These are phyloP conservation scores for Labrus mixtus DNA, from an alignment of 2,113 vertebrate species.

Conservation along the genomic window DNA sequence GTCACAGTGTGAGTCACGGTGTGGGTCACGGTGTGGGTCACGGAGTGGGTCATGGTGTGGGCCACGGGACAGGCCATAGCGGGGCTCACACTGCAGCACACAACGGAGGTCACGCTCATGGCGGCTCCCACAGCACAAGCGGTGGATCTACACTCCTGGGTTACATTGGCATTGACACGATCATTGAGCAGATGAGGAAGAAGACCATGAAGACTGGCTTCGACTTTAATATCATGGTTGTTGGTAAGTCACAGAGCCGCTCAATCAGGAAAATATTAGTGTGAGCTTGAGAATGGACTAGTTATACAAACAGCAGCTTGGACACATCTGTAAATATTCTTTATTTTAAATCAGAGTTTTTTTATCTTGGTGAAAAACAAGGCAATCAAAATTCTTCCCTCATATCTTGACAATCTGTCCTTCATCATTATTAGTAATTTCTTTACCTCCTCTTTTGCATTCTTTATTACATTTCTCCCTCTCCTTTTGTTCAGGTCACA, in stretches of 20 bases:
- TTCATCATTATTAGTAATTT: background rate
- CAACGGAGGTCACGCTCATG: slow-evolving; percentile 48
- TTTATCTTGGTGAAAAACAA: too few relatives aligned
- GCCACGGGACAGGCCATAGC: slow-evolving; percentile 22
- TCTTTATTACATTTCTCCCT: background rate
- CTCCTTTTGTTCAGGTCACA: slow-evolving; percentile 85
- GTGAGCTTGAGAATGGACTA: background rate
- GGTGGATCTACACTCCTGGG: slow-evolving; percentile 88
- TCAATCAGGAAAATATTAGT: background rate
- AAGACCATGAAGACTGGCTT: slow-evolving; percentile 99
- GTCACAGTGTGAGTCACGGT: slow-evolving; percentile 38
- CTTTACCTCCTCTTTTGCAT: background rate
- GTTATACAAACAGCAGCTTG: background rate
- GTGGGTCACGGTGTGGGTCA: slow-evolving; percentile 38
- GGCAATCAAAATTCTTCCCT: background rate
- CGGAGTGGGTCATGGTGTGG: slow-evolving; percentile 3
- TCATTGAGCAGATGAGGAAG: slow-evolving; percentile 98
- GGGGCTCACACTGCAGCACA: slow-evolving; percentile 47
- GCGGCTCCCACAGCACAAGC: slow-evolving; percentile 51
- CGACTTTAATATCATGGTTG: slow-evolving; percentile 98
- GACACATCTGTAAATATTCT: too few relatives aligned
- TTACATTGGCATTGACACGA: slow-evolving; percentile 96
- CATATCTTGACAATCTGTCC: background rate
- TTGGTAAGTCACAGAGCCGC: slow-evolving; percentile 84
- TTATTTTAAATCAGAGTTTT: background rate